phyloP scores from a whole-genome alignment of 64 coral and sea anemone genomes.

The Dendronephthya gigantea region DNA sequence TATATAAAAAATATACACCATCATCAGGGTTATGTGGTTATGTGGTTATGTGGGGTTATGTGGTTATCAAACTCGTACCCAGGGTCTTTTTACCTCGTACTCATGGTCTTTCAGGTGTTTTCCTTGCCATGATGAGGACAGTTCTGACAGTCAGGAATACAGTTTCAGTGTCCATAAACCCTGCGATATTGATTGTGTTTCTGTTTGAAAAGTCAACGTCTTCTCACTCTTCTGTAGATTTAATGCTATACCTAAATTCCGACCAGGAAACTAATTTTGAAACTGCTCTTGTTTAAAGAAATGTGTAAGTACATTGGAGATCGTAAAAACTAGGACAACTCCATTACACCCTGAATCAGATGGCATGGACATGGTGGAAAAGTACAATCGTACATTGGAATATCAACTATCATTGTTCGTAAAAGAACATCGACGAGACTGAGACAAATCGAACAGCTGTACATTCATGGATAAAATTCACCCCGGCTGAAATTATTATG shows the following conservation, averaged over 20 bases:
- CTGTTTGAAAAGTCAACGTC: too few species aligned
- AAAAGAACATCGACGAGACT: slow-evolving; percentile 27
- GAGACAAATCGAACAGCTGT: slow-evolving; percentile 39
- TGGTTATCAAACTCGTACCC: too few species aligned
- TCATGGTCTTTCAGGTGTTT: too few species aligned
- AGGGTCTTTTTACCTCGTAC: too few species aligned
- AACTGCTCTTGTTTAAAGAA: too few species aligned
- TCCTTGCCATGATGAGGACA: too few species aligned
- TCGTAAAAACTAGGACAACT: slow-evolving; percentile 25
- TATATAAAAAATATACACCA: too few species aligned
- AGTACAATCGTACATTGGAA: not conserved
- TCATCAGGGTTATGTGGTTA: too few species aligned
- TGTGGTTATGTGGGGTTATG: too few species aligned
- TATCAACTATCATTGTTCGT: slow-evolving; percentile 36
- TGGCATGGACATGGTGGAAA: not conserved
- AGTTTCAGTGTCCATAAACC: too few species aligned
- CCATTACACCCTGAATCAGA: slow-evolving; percentile 15
- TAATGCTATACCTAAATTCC: slow-evolving; percentile 14
- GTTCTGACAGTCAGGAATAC: too few species aligned
- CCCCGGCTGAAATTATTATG: slow-evolving; percentile 31
- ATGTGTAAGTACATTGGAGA: slow-evolving; percentile 11
- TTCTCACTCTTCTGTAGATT: slow-evolving; percentile 9
- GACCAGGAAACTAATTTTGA: slow-evolving; percentile 37
- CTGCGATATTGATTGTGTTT: too few species aligned
- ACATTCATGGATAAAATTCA: slow-evolving; percentile 25